Evolutionary conservation across 1,140 invertebrate species (phyloP).

Genomic region (Drosophila lacertosa): DNA sequence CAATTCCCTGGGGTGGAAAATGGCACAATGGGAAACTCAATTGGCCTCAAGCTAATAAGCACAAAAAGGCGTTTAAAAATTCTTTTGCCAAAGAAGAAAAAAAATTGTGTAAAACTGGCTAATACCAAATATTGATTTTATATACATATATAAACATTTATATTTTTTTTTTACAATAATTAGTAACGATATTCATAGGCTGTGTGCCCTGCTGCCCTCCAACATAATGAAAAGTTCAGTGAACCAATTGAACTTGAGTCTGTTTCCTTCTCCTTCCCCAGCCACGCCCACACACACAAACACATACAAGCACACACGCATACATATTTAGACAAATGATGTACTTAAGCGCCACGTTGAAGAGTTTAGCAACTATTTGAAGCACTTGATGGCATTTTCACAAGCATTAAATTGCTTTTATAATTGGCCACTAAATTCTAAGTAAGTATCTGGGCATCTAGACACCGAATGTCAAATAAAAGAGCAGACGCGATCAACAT

Average conservation of each 20-base stretch:
- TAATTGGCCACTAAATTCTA: constrained; percentile 24
- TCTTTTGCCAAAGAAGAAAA: too few species aligned
- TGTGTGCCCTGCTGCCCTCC: not conserved
- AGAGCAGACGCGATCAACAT: constrained; percentile 35
- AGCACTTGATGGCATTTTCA: constrained; percentile 13
- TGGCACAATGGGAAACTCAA: too few species aligned
- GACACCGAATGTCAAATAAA: constrained; percentile 55
- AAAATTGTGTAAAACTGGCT: too few species aligned
- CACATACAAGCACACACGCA: not conserved
- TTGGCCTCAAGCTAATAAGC: too few species aligned
- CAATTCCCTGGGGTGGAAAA: too few species aligned
- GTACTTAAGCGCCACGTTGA: constrained; percentile 28
- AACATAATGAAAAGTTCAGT: constrained; percentile 28
- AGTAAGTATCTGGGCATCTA: constrained; percentile 4
- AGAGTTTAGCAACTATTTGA: constrained; percentile 26
- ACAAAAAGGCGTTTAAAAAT: too few species aligned
- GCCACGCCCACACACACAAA: not conserved
- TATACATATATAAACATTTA: too few species aligned
- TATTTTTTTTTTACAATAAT: too few species aligned
- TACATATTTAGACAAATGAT: constrained; percentile 14
- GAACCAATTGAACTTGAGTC: constrained; percentile 38
- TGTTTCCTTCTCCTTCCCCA: not conserved
- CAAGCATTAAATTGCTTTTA: constrained; percentile 38
- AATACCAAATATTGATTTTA: too few species aligned
- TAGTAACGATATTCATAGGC: not conserved